Percentiles rank a stretch among this genome's conserved stretches.
phyloP scores from a whole-genome alignment of 2,113 vertebrate genomes.

The Corydoras sp. region DNA sequence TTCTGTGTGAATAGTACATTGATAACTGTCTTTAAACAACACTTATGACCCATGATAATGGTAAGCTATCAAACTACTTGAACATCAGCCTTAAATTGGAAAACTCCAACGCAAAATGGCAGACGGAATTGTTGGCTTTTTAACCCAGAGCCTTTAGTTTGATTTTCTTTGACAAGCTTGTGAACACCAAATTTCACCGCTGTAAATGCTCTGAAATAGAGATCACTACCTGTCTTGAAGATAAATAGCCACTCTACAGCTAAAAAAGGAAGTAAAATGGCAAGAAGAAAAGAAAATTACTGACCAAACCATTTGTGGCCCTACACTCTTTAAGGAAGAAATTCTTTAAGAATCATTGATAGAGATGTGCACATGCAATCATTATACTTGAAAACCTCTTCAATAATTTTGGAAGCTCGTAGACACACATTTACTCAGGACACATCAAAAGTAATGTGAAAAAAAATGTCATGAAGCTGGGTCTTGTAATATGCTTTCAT shows the following conservation, averaged over 20 bases:
- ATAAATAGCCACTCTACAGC: conserved; percentile 6
- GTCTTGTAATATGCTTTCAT: not conserved
- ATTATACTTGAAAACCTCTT: not conserved
- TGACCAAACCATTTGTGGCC: not conserved
- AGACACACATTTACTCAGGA: not conserved
- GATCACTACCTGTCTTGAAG: not conserved
- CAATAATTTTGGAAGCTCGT: not conserved
- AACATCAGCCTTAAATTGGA: not conserved
- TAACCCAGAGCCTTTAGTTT: not conserved
- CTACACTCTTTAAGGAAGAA: not conserved
- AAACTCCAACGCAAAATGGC: not conserved
- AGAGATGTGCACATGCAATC: not conserved
- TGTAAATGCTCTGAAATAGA: not conserved
- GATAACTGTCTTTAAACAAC: not conserved
- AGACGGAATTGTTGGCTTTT: not conserved
- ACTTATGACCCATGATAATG: not conserved
- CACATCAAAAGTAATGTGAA: not conserved
- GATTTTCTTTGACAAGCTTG: not conserved
- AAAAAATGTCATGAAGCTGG: not conserved
- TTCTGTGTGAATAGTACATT: no score
- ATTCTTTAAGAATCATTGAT: conserved; percentile 1
- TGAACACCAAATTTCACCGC: not conserved
- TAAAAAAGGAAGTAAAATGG: conserved; percentile 4
- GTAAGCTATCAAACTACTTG: not conserved
- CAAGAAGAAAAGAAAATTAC: not conserved